Evolutionary conservation across 2,797 vertebrate species (phyloP).

Genomic region (Myioborus melanocephalus): DNA sequence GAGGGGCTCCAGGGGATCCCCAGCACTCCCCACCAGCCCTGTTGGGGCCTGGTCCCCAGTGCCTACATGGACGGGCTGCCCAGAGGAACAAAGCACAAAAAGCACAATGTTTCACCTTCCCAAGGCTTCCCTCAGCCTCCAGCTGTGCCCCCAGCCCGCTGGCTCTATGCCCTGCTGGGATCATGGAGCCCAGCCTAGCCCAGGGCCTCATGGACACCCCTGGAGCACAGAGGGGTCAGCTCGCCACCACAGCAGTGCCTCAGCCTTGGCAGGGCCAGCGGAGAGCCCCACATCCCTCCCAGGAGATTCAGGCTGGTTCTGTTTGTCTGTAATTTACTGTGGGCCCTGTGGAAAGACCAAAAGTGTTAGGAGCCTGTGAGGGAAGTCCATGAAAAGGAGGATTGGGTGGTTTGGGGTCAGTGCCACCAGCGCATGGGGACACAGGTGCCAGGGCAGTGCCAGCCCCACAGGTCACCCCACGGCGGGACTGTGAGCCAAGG

Average conservation of each 20-base stretch:
- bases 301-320: no score
- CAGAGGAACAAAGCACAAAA: fast-evolving
- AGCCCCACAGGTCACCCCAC: fast-evolving
- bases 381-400: fast-evolving
- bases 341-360: neutral
- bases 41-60: fast-evolving
- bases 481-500: fast-evolving
- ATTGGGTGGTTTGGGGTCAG: fast-evolving
- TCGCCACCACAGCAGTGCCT: fast-evolving
- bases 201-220: fast-evolving
- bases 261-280: neutral
- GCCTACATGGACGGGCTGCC: fast-evolving
- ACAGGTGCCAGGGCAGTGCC: fast-evolving
- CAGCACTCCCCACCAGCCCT: fast-evolving
- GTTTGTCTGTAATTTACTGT: neutral
- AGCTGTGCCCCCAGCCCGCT: no score
- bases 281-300: fast-evolving
- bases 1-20: no score
- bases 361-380: neutral
- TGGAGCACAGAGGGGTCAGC: fast-evolving
- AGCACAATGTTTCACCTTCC: neutral
- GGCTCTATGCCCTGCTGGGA: fast-evolving
- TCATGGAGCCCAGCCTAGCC: no score
- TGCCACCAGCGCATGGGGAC: fast-evolving
- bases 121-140: neutral